Conservation (phyloP, 2,888 invertebrate genomes). For the Sinodicranocentrus sp. region DNA sequence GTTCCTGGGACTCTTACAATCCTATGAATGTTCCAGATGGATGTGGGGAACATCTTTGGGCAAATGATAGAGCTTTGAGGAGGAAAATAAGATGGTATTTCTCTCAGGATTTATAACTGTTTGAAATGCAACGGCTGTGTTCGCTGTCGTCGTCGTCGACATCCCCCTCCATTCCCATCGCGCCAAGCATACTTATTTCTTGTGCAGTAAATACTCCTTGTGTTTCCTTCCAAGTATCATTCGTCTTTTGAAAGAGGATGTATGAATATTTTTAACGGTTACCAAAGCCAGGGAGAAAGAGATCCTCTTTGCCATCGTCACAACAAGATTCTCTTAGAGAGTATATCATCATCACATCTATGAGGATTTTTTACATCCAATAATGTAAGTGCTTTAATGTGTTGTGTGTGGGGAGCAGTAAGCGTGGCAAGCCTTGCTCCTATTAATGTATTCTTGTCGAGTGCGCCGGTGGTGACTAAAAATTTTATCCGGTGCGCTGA, state of each 20-base stretch:
- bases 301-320: background rate
- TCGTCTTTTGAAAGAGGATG: background rate
- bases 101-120: slow-evolving; percentile 30
- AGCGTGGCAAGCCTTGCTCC: slow-evolving; percentile 6
- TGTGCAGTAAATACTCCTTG: background rate
- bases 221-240: background rate
- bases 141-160: slow-evolving; percentile 24
- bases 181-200: background rate
- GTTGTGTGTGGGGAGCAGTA: slow-evolving; percentile 6
- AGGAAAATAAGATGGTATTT: slow-evolving; percentile 7
- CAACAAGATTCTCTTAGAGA: background rate
- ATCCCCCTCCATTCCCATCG: slow-evolving; percentile 10
- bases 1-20: too few species aligned
- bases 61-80: slow-evolving; percentile 14
- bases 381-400: slow-evolving; percentile 8
- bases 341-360: background rate
- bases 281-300: too few species aligned
- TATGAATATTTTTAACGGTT: slow-evolving; percentile 2
- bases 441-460: slow-evolving; percentile 5
- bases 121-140: slow-evolving; percentile 32
- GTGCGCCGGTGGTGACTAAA: slow-evolving; percentile 32
- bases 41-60: background rate
- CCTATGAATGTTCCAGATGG: too few species aligned
- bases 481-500: slow-evolving; percentile 69
- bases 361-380: background rate